Conservation (phyloP, 2,888 invertebrate species). For the Litoditis marina region DNA sequence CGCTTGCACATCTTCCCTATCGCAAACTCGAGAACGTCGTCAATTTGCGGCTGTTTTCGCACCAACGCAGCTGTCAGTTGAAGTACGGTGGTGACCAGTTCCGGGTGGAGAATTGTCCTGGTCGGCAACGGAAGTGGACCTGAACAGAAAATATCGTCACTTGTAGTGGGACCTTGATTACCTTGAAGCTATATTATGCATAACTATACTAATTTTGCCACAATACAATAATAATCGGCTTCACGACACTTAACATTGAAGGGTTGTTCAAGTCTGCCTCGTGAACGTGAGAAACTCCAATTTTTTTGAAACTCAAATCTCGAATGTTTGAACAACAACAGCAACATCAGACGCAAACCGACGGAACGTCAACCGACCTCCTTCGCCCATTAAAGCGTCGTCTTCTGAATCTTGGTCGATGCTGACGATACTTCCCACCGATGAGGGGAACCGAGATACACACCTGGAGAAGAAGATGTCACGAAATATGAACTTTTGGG, state of each 20-base stretch:
- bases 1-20: conserved; percentile 9
- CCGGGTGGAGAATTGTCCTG: conserved; percentile 9
- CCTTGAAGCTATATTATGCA: too few relatives aligned
- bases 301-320: too few relatives aligned
- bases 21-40: conserved; percentile 6
- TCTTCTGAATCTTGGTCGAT: conserved; percentile 19
- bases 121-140: too few relatives aligned
- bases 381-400: conserved; percentile 20
- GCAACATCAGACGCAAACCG: too few relatives aligned
- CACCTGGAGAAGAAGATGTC: conserved; percentile 7
- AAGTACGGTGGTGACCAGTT: conserved; percentile 9
- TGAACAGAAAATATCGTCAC: too few relatives aligned
- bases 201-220: neutral
- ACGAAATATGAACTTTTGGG: conserved; percentile 6
- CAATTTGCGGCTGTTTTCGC: neutral
- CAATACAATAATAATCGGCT: neutral
- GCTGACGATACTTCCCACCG: conserved; percentile 12
- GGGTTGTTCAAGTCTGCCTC: too few relatives aligned
- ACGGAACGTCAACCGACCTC: neutral
- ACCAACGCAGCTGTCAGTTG: conserved; percentile 2
- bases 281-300: too few relatives aligned
- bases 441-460: conserved; percentile 13
- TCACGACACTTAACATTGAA: too few relatives aligned
- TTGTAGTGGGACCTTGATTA: too few relatives aligned
- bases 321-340: too few relatives aligned